Conservation (phyloP, 2,113 vertebrate genomes). For the Datnioides undecimradiatus region DNA sequence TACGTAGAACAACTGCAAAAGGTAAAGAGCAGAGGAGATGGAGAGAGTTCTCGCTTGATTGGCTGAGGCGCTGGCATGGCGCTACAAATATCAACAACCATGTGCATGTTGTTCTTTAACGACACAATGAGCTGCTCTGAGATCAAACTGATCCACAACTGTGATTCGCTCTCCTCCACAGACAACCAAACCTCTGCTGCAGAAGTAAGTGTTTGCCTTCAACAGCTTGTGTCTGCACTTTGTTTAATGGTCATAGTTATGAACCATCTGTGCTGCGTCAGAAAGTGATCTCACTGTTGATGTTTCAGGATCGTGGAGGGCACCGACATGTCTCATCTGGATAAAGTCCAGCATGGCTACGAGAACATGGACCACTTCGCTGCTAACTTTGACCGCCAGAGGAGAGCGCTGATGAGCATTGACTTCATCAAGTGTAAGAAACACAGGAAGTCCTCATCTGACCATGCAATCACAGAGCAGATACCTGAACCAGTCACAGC, state of each 20-base stretch:
- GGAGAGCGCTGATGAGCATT: conserved; percentile 88
- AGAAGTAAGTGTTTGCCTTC: conserved; percentile 90
- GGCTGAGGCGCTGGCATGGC: not conserved
- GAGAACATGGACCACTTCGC: conserved; percentile 94
- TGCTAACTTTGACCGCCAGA: conserved; percentile 89
- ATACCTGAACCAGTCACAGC: not conserved
- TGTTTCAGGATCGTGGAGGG: conserved; percentile 89
- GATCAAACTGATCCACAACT: too few species aligned
- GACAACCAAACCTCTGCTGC: conserved; percentile 92
- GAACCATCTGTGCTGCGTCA: too few species aligned
- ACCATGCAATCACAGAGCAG: not conserved
- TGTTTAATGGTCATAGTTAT: too few species aligned
- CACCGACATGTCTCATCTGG: conserved; percentile 90
- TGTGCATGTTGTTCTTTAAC: not conserved
- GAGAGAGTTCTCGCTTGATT: too few species aligned
- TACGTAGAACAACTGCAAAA: too few species aligned
- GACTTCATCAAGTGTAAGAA: conserved; percentile 90
- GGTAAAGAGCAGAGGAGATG: too few species aligned
- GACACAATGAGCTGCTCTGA: too few species aligned
- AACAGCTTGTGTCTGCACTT: too few species aligned
- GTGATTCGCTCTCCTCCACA: conserved; percentile 71
- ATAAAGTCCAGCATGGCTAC: conserved; percentile 92
- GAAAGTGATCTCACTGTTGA: not conserved
- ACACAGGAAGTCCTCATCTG: not conserved
- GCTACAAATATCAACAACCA: not conserved